Base-by-base conservation (phyloP, 2,113 vertebrate species). In the Limnothrissa miodon region DNA sequence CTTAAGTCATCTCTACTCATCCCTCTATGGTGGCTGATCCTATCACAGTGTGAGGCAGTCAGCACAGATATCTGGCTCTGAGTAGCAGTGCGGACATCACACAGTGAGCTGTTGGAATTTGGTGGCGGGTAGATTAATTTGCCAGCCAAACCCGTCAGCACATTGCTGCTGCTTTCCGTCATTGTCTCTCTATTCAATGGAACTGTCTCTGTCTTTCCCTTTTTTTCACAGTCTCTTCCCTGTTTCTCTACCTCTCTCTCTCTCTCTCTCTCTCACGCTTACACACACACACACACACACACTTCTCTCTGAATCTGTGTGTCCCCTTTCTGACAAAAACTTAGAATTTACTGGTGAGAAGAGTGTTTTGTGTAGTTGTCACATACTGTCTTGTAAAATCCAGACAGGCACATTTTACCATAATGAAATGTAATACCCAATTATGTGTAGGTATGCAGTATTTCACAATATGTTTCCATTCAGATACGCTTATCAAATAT, bases 181-280 rank as follows among this genome's bases (percentile, higher is more conserved):
- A 83, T 83, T 88, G 88, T 91, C 80, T 44, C 46, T 48, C 51
- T 56, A 23, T 56, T 88, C 85, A 74, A 56, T 23, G 10, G 15
- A 78, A 85, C 78, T 48, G 83, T 62, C 82, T 79, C 88, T 45
- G 8, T 48, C 78, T 80, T 48, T 53, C 21, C 29, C 15, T 45
- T 45, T 53, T 33, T 78, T 45, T 10, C 53, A 19, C 7, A 46
- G 46, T 51, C 39, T 33, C 51, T 45, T 10, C 53, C n/a, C 7
- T 44, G 46, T 62, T 78, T 56, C 80, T 79, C 51, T n/a, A 19
- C 23, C 19, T 56, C 51, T 82, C 51, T 48, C 8, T 48, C 46
- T 59, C 2, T 59, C 0, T n/a, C 21, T n/a, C 19, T 59, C 9
- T 59, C 53, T 25, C 53, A 29, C n/a, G n/a, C n/a, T n/a, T n/a